phyloP scores from a whole-genome alignment of 2,113 vertebrate species.

The Pagrus major region DNA sequence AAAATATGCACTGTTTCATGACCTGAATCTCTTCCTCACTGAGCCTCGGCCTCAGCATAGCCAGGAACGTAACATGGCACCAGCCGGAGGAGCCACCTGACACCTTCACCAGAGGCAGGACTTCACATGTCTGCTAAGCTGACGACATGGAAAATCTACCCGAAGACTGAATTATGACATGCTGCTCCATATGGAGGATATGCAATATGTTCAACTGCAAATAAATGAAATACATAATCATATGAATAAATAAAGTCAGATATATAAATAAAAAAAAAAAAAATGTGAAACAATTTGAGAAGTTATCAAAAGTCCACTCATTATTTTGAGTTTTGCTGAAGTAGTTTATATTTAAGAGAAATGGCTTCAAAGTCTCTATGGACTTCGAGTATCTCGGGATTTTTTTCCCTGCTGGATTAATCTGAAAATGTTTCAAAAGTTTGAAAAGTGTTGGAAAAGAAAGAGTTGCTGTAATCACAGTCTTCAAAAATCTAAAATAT shows the following conservation, averaged over 20 bases:
- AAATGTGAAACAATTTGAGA: neutral
- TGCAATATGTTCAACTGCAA: no score
- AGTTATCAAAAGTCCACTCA: neutral
- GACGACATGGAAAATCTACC: constrained; percentile 8
- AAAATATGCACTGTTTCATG: constrained; percentile 18
- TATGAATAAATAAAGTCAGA: neutral
- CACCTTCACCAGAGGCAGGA: constrained; percentile 14
- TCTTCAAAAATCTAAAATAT: neutral
- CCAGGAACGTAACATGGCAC: constrained; percentile 22
- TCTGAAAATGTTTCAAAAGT: neutral
- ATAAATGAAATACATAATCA: neutral
- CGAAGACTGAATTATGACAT: neutral
- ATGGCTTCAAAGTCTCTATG: neutral
- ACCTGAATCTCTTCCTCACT: constrained; percentile 26
- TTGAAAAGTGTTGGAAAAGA: neutral
- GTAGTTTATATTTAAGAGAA: no score
- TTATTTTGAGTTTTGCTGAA: no score
- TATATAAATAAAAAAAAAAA: neutral
- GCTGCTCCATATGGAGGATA: neutral
- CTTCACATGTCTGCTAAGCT: constrained; percentile 33
- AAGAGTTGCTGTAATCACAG: neutral
- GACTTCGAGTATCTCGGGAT: neutral
- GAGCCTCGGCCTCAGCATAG: constrained; percentile 15
- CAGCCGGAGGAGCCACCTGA: constrained; percentile 43
- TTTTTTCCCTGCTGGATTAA: neutral